Evolutionary conservation across 2,888 invertebrate species (phyloP).

Genomic region (Herminia tarsipennalis): DNA sequence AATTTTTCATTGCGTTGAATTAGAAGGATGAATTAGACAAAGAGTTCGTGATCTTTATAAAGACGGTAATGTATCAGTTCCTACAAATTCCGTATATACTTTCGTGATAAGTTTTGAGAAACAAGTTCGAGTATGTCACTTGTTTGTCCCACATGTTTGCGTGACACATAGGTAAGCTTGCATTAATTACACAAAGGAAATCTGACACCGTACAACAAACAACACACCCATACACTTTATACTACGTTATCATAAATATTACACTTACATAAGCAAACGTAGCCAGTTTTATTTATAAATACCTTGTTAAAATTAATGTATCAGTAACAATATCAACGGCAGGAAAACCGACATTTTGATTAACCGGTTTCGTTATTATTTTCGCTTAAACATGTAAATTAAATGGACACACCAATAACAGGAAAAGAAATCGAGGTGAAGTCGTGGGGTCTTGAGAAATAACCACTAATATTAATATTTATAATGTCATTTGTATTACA

Average conservation of each 20-base stretch:
- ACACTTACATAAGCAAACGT: conserved; percentile 26
- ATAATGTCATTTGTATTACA: conserved; percentile 35
- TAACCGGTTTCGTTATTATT: conserved; percentile 47
- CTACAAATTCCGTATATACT: too few relatives aligned
- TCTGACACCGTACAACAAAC: conserved; percentile 16
- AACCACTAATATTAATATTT: conserved; percentile 35
- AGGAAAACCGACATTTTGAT: conserved; percentile 48
- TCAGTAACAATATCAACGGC: conserved; percentile 37
- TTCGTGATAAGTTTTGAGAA: too few relatives aligned
- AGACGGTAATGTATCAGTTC: too few relatives aligned
- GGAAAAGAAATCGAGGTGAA: conserved; percentile 61
- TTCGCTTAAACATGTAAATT: conserved; percentile 45
- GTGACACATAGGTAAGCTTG: conserved; percentile 17
- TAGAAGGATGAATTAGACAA: too few relatives aligned
- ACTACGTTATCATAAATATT: conserved; percentile 15
- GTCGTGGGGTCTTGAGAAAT: conserved; percentile 39
- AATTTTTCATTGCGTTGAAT: too few relatives aligned
- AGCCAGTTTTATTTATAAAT: conserved; percentile 39
- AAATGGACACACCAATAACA: conserved; percentile 51
- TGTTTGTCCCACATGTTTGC: conserved; percentile 5
- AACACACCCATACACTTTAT: conserved; percentile 25
- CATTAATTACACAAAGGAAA: conserved; percentile 12
- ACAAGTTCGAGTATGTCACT: neutral
- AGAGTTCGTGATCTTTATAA: too few relatives aligned
- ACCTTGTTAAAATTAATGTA: conserved; percentile 38